Evolutionary conservation across 2,888 invertebrate species (phyloP).

Genomic region (Catocala sponsa): DNA sequence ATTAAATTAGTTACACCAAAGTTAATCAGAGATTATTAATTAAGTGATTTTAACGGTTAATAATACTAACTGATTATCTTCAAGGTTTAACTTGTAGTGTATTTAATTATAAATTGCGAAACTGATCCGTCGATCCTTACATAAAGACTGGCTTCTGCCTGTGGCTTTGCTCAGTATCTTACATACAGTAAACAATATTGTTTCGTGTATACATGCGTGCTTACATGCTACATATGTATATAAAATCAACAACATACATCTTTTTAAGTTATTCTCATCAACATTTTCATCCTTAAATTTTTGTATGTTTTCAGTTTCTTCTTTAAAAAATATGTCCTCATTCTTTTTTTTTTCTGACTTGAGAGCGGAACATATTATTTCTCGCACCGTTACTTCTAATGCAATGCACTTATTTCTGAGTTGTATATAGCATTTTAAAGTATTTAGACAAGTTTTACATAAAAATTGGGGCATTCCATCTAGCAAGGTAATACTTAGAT

Average conservation of each 20-base stretch:
- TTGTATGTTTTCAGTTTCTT: neutral
- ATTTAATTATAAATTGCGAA: slow-evolving; percentile 24
- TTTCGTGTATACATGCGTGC: too few species aligned
- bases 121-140: neutral
- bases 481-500: slow-evolving; percentile 57
- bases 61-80: slow-evolving; percentile 19
- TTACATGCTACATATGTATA: too few species aligned
- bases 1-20: slow-evolving; percentile 24
- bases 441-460: slow-evolving; percentile 61
- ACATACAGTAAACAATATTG: too few species aligned
- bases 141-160: too few species aligned
- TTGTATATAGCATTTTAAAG: slow-evolving; percentile 58
- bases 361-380: slow-evolving; percentile 37
- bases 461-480: slow-evolving; percentile 66
- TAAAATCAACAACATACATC: too few species aligned
- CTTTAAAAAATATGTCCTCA: slow-evolving; percentile 3
- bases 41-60: slow-evolving; percentile 31
- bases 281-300: too few species aligned
- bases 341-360: slow-evolving; percentile 37
- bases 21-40: neutral
- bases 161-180: too few species aligned
- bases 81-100: slow-evolving; percentile 28
- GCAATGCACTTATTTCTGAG: slow-evolving; percentile 65
- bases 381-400: slow-evolving; percentile 56
- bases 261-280: neutral